Conservation (phyloP, 2,797 vertebrate genomes). For the Schizothorax lantsangensis region DNA sequence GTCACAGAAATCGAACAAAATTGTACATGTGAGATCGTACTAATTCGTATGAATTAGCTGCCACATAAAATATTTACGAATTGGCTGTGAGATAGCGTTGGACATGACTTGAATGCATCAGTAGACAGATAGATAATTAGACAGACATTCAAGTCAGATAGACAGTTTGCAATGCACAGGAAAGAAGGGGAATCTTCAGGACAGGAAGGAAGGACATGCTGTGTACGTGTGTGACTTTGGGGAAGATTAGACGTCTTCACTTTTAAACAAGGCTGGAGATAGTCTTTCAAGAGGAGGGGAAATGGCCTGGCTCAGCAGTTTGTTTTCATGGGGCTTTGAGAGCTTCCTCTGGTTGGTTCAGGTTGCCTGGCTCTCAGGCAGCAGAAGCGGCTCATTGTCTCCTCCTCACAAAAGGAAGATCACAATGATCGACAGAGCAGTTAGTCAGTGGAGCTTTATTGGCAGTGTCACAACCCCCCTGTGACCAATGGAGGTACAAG, state of each 20-base stretch:
- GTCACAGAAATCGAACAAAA: background rate
- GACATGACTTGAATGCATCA: background rate
- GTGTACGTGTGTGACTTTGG: conserved; percentile 76
- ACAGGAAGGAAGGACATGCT: conserved; percentile 52
- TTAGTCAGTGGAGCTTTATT: conserved; percentile 57
- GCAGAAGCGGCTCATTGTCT: conserved; percentile 76
- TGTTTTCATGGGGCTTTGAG: conserved; percentile 80
- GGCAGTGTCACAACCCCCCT: conserved; percentile 34
- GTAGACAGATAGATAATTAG: conserved; percentile 53
- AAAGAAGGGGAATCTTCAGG: conserved; percentile 16
- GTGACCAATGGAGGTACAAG: background rate
- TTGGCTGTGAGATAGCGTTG: no score
- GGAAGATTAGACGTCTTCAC: conserved; percentile 79
- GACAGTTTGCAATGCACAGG: background rate
- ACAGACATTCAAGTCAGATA: conserved; percentile 53
- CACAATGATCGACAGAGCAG: conserved; percentile 69
- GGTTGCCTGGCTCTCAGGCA: conserved; percentile 73
- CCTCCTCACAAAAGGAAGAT: conserved; percentile 68
- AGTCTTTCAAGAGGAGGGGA: conserved; percentile 78
- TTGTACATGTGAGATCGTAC: background rate
- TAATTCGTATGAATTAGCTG: background rate
- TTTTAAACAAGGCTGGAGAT: conserved; percentile 78
- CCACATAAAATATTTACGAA: background rate
- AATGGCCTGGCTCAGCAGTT: conserved; percentile 82
- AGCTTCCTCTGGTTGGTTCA: conserved; percentile 85